Conservation (phyloP, 2,888 invertebrate species). For the Priocnemis perturbator region DNA sequence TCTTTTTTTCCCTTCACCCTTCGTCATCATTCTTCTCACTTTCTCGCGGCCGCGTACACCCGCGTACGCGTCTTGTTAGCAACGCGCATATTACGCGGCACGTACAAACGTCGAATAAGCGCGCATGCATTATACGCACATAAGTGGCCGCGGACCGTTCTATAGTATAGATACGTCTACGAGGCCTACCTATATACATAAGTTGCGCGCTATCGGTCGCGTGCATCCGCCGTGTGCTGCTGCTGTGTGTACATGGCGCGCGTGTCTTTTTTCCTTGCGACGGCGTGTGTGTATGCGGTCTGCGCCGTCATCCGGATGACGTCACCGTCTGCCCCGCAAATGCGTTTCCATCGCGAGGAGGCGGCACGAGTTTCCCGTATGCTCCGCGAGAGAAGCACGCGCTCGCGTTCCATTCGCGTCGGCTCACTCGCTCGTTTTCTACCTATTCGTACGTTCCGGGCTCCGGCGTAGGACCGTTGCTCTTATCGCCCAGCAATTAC, state of each 20-base stretch:
- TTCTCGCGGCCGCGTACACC: neutral
- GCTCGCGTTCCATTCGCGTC: no score
- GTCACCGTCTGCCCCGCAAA: constrained; percentile 40
- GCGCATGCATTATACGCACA: constrained; percentile 1
- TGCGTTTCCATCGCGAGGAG: constrained; percentile 25
- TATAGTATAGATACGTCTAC: neutral
- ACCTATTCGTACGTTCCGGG: no score
- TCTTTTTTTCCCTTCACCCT: no score
- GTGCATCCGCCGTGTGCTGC: no score
- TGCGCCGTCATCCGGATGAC: constrained; percentile 38
- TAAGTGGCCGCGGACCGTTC: neutral
- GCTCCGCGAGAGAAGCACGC: no score
- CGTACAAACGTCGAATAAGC: neutral
- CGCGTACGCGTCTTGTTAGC: constrained; percentile 4
- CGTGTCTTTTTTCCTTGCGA: neutral
- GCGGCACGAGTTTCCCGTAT: no score
- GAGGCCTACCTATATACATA: constrained; percentile 7
- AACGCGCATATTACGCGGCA: neutral
- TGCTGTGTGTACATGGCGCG: no score
- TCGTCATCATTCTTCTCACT: constrained; percentile 15
- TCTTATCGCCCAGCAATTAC: no score
- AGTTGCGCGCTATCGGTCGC: neutral
- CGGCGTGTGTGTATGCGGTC: neutral
- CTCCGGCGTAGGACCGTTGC: no score
- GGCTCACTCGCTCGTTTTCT: no score